A percentile compares a stretch with the other conserved stretches of the same genome.
phyloP scores from a whole-genome alignment of 2,113 vertebrate species.

The Hemiscyllium ocellatum region DNA sequence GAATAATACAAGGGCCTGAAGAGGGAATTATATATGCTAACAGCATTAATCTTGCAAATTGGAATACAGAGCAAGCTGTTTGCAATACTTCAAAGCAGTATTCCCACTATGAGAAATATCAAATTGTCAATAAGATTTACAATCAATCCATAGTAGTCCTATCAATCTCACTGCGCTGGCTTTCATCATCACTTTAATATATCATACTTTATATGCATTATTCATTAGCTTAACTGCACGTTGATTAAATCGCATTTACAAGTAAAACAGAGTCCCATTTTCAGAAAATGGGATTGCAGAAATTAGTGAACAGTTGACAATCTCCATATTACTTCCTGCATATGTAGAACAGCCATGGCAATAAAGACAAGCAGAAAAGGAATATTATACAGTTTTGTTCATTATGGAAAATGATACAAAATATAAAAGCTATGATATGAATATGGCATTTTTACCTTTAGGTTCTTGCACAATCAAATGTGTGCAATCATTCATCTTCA shows the following conservation, averaged over 20 bases:
- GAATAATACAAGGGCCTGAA: not conserved
- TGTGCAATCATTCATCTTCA: conserved; percentile 95
- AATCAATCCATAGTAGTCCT: not conserved
- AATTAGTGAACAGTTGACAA: not conserved
- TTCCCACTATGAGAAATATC: not conserved
- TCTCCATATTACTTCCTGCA: not conserved
- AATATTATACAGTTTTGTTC: not conserved
- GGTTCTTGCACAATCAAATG: conserved; percentile 90
- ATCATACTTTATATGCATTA: not conserved
- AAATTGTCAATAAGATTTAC: not conserved
- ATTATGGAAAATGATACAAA: not conserved
- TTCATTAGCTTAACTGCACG: not conserved
- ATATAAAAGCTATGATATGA: not conserved
- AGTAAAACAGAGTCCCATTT: not conserved
- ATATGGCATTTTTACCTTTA: conserved; percentile 60
- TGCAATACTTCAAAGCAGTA: not conserved
- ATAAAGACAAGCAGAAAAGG: not conserved
- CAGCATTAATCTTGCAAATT: not conserved
- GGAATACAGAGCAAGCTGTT: not conserved
- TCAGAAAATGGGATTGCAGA: not conserved
- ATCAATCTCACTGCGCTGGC: not conserved
- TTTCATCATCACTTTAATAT: not conserved
- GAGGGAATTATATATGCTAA: not conserved
- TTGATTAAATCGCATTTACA: not conserved
- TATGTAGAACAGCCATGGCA: not conserved